Conservation (phyloP, 2,113 vertebrate genomes). For the Grallaria varia region DNA sequence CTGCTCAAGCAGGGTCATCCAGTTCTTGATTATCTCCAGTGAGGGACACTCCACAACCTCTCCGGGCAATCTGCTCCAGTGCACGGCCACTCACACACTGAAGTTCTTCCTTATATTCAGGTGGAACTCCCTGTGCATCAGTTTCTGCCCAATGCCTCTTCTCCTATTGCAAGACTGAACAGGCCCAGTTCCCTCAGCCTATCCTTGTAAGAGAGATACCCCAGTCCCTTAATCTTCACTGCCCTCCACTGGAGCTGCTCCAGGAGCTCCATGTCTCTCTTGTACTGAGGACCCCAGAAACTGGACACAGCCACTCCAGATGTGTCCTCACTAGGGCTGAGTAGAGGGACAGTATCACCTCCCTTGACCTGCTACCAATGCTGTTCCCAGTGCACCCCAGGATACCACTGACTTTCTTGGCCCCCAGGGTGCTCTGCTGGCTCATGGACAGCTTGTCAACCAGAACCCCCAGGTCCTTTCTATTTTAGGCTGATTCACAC, state of each 20-base stretch:
- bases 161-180: not conserved
- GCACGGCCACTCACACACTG: fast-evolving
- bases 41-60: not conserved
- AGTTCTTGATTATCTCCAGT: not conserved
- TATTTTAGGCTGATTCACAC: not conserved
- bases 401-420: not conserved
- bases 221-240: not conserved
- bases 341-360: not conserved
- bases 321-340: not conserved
- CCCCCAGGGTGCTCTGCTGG: not conserved
- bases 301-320: not conserved
- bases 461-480: not conserved
- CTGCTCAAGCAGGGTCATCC: not conserved
- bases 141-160: not conserved
- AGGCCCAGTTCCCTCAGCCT: not conserved
- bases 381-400: not conserved
- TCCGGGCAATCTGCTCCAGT: fast-evolving
- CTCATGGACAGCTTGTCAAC: not conserved
- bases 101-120: not conserved
- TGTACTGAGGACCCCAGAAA: not conserved
- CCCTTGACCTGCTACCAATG: not conserved
- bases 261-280: not conserved
- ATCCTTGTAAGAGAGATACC: too few relatives aligned
- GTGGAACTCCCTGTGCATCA: not conserved
- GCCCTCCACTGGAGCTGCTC: not conserved